These are phyloP conservation scores for Orientallactaga bullata DNA, from an alignment of 2,113 vertebrate species.

Conservation along the genomic window DNA sequence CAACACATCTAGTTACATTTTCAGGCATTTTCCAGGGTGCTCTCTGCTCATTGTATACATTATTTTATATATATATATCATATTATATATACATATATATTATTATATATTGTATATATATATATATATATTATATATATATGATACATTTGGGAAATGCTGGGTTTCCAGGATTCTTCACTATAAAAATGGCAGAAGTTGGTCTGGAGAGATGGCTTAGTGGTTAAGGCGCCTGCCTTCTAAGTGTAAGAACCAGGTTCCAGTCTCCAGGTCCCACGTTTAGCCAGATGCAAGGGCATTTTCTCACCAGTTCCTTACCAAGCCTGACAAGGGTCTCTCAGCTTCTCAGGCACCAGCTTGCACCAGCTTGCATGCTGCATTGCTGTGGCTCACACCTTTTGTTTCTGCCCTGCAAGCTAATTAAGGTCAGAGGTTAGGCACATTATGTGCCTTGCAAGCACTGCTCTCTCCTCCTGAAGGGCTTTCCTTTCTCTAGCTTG, in stretches of 20 bases:
- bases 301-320: not conserved
- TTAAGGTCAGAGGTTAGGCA: not conserved
- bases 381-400: not conserved
- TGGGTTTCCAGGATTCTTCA: not conserved
- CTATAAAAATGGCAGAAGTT: not conserved
- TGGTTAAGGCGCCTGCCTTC: too few relatives aligned
- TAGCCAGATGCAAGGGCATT: too few relatives aligned
- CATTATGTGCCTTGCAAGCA: rapidly evolving
- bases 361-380: rapidly evolving
- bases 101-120: too few relatives aligned
- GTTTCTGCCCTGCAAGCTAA: rapidly evolving
- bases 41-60: not conserved
- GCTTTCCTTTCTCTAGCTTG: not conserved
- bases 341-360: not conserved
- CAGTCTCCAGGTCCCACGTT: too few relatives aligned
- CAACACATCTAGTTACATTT: not conserved
- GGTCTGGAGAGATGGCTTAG: too few relatives aligned
- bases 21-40: not conserved
- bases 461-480: not conserved
- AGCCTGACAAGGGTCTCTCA: not conserved
- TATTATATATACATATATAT: too few relatives aligned
- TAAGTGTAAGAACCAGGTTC: too few relatives aligned
- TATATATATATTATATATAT: too few relatives aligned
- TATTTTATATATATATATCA: too few relatives aligned
- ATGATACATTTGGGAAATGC: not conserved